phyloP scores from a whole-genome alignment of 1,140 invertebrate genomes.

The Thaumatotibia leucotreta region DNA sequence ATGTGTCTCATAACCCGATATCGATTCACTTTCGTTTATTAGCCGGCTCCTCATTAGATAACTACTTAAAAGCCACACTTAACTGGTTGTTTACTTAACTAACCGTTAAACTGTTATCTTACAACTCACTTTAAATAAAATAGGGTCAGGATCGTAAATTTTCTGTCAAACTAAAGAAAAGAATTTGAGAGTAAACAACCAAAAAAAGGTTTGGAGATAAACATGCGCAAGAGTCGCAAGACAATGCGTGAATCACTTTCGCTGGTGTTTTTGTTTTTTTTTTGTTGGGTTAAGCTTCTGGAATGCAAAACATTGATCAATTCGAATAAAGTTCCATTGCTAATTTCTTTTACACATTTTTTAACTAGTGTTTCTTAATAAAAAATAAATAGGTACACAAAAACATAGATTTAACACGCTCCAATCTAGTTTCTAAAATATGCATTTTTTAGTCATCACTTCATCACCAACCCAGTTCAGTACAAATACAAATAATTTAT shows the following conservation, averaged over 20 bases:
- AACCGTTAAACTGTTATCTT: slow-evolving; percentile 2
- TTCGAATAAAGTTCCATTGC: too few relatives aligned
- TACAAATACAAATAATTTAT: too few relatives aligned
- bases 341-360: too few relatives aligned
- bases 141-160: background rate
- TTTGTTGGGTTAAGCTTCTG: background rate
- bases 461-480: too few relatives aligned
- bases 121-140: slow-evolving; percentile 11
- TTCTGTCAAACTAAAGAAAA: background rate
- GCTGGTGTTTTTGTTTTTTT: background rate
- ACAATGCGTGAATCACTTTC: background rate
- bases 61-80: slow-evolving; percentile 8
- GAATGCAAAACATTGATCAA: background rate
- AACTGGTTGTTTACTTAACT: slow-evolving; percentile 10
- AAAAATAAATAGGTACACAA: too few relatives aligned
- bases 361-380: too few relatives aligned
- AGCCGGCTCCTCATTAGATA: background rate
- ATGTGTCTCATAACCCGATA: background rate
- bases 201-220: background rate
- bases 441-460: too few relatives aligned
- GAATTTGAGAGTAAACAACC: background rate
- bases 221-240: background rate
- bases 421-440: too few relatives aligned
- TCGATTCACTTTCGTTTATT: background rate
- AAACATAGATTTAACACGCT: too few relatives aligned